Evolutionary conservation across 2,797 vertebrate genomes (phyloP).

Genomic region (Periparus ater): DNA sequence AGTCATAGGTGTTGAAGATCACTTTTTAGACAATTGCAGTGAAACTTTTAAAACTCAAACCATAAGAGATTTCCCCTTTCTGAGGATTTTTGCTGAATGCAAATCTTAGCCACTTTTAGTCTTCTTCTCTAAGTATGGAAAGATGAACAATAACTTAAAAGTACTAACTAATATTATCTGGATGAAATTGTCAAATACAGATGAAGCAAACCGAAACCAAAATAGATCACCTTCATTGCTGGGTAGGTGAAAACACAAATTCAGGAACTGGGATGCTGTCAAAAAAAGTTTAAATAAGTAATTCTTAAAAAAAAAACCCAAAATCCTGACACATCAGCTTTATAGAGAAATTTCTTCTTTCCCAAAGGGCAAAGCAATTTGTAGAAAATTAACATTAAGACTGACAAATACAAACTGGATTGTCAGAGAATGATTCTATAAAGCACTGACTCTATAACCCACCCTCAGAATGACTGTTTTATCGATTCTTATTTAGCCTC

Average conservation of each 20-base stretch:
- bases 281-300: neutral
- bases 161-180: neutral
- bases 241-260: neutral
- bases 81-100: neutral
- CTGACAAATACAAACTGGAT: conserved; percentile 16
- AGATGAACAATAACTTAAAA: neutral
- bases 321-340: neutral
- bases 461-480: neutral
- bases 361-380: neutral
- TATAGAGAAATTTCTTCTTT: neutral
- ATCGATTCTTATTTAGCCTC: conserved; percentile 45
- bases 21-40: neutral
- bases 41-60: conserved; percentile 29
- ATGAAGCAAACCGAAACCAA: neutral
- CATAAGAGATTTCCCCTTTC: neutral
- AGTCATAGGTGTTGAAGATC: conserved; percentile 44
- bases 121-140: neutral
- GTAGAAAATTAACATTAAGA: conserved; percentile 19
- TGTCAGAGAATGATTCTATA: conserved; percentile 3
- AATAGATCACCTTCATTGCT: neutral
- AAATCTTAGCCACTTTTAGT: neutral
- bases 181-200: neutral
- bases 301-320: neutral
- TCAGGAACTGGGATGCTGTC: neutral
- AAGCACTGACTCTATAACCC: neutral